Percentiles rank a stretch among this genome's conserved stretches.
Evolutionary conservation across 2,888 invertebrate species (phyloP).

Genomic region (Limnephilus lunatus): DNA sequence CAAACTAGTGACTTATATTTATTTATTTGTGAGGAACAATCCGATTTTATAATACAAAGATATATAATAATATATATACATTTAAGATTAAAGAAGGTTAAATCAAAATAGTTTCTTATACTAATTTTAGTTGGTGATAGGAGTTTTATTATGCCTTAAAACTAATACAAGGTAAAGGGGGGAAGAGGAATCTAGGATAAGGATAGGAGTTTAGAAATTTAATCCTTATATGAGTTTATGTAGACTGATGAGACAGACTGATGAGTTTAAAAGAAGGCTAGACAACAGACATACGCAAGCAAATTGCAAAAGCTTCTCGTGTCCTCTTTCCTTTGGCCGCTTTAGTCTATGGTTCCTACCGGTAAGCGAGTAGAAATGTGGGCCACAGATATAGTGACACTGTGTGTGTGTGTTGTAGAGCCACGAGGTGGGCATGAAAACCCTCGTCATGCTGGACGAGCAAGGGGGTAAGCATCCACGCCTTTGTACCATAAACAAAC

Average conservation of each 20-base stretch:
- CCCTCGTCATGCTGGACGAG: constrained; percentile 99
- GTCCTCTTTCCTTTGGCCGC: constrained; percentile 44
- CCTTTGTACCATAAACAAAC: constrained; percentile 64
- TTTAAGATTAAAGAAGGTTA: no score
- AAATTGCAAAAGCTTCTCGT: constrained; percentile 32
- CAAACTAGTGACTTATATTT: no score
- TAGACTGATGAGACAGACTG: background rate
- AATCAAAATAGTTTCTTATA: no score
- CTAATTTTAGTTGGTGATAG: no score
- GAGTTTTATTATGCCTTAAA: no score
- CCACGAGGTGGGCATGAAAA: constrained; percentile 99
- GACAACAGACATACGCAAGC: constrained; percentile 23
- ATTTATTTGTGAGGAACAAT: no score
- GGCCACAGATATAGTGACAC: constrained; percentile 76
- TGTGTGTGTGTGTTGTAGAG: constrained; percentile 90
- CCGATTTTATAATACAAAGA: no score
- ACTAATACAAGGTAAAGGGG: no score
- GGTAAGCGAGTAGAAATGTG: constrained; percentile 56
- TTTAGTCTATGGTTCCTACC: constrained; percentile 53
- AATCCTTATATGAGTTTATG: background rate
- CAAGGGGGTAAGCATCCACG: constrained; percentile 98
- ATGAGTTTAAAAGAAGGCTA: background rate
- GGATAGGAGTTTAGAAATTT: no score
- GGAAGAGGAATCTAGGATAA: no score
- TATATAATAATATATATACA: no score